Evolutionary conservation across 2,113 vertebrate species (phyloP).

Genomic region (Aepyceros melampus): DNA sequence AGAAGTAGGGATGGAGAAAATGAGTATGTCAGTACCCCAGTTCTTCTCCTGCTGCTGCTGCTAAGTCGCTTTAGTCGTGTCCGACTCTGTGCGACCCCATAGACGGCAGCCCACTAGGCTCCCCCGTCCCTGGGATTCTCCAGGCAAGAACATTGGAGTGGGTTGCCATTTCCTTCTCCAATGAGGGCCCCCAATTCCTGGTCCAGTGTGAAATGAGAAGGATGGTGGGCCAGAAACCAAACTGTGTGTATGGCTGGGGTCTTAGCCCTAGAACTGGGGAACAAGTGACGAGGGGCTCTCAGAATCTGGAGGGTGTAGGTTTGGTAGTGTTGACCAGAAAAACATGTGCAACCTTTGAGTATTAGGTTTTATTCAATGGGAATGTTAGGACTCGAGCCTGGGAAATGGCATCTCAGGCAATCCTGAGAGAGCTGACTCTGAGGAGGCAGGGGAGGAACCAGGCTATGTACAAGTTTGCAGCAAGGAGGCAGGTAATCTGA

Average conservation of each 20-base stretch:
- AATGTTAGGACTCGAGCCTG: background rate
- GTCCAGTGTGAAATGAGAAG: background rate
- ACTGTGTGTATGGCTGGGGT: background rate
- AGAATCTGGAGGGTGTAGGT: background rate
- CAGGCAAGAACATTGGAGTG: too few relatives aligned
- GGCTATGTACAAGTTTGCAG: background rate
- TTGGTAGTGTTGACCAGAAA: background rate
- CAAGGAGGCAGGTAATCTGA: background rate
- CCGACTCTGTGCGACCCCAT: rapidly evolving
- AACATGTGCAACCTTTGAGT: background rate
- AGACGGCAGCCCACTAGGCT: too few relatives aligned
- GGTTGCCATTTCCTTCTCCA: too few relatives aligned
- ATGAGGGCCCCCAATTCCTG: background rate
- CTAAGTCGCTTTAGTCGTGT: too few relatives aligned
- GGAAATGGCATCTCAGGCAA: background rate
- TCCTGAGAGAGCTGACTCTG: background rate
- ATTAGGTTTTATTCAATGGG: background rate
- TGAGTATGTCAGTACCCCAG: background rate
- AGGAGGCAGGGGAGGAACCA: background rate
- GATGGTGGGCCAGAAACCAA: background rate
- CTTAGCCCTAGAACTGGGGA: background rate
- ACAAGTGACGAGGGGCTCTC: background rate
- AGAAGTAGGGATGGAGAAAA: background rate
- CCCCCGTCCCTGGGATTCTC: too few relatives aligned
- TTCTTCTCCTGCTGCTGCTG: background rate